Evolutionary conservation across 1,140 invertebrate species (phyloP), one percentile per base, ranked within the genome.

Genomic region (Achroia grisella): DNA sequence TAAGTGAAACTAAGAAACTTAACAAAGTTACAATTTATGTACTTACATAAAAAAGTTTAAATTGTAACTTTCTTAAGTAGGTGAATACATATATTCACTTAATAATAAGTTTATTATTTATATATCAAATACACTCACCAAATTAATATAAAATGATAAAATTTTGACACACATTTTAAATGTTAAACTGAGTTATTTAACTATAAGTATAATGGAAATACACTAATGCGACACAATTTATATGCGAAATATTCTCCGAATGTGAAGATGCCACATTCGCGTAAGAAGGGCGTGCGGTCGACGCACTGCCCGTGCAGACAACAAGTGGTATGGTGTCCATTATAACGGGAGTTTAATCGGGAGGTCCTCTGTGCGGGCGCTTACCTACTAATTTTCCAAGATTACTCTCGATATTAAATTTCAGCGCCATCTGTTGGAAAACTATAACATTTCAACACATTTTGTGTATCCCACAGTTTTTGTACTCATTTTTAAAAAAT

Each of bases 301-400:
- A 71, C 80, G 77, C 80, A 84, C 77, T 84, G 75, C 74, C 80
- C 77, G 75, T 60, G 48, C 76, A 80, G 74, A 80, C 73, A 78
- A 82, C 72, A 78, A 78, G 73, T 81, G 67, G 62, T 83, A 68
- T 76, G 67, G 62, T 83, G 69, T 76, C 78, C 75, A 81, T 81
- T 81, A 84, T 84, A 84, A 84, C 80, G 80, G 80, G 77, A 84
- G 67, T 78, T 81, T 59, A 63, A 71, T 66, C 66, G 52, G 67
- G 71, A 79, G n/a, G 71, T 75, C 57, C 62, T 71, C 62, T 62
- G 52, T 66, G 62, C 63, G 50, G 44, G 54, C 57, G 62, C 72
- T 65, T 74, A 73, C 60, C 72, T 71, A 58, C 47, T 23, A 3
- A 23, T 49, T 52, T 62, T 48, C 46, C 37, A 48, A 54, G 52